phyloP scores from a whole-genome alignment of 2,797 vertebrate species.

The Myiothlypis chrysogaster region DNA sequence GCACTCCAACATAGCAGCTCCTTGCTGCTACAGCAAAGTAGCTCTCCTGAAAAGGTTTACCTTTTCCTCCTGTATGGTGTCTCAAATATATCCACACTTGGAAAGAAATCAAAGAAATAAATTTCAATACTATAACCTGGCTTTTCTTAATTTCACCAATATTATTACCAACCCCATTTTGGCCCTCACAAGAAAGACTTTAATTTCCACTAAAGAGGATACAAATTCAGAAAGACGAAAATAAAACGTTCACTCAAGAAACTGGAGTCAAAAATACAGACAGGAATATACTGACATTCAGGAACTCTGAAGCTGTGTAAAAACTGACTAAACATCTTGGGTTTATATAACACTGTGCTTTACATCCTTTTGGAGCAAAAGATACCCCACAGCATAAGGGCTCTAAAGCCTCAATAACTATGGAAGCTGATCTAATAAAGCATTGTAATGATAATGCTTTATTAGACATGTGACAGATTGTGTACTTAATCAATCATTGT shows the following conservation, averaged over 20 bases:
- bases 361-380: not conserved
- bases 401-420: not conserved
- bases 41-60: not conserved
- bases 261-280: not conserved
- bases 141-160: not conserved
- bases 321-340: not conserved
- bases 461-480: too few relatives aligned
- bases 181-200: not conserved
- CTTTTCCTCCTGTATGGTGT: not conserved
- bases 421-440: not conserved
- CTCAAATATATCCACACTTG: not conserved
- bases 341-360: not conserved
- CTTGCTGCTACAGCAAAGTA: not conserved
- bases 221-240: not conserved
- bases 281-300: not conserved
- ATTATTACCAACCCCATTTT: not conserved
- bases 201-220: rapidly evolving
- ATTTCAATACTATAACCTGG: not conserved
- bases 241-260: not conserved
- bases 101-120: not conserved
- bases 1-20: not conserved
- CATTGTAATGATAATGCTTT: not conserved
- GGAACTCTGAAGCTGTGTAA: not conserved
- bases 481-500: not conserved
- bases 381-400: not conserved